Evolutionary conservation across 2,888 invertebrate genomes (phyloP).

Genomic region (Tigriopus californicus): DNA sequence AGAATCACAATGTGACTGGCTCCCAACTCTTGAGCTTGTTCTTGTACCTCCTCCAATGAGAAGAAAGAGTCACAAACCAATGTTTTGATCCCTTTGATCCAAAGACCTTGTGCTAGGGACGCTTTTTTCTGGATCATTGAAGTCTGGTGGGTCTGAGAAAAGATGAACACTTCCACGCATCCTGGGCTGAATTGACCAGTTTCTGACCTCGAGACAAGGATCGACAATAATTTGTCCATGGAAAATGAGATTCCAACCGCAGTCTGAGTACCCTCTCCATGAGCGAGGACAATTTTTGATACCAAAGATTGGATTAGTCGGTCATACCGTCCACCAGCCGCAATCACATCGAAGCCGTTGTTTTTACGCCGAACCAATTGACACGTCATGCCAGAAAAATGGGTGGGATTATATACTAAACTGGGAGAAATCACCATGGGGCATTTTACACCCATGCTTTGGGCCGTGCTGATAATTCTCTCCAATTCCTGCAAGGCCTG

Average conservation of each 20-base stretch:
- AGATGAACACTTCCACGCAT: neutral
- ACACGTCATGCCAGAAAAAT: slow-evolving; percentile 46
- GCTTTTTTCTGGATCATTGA: neutral
- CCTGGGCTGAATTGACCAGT: slow-evolving; percentile 13
- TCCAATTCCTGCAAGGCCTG: slow-evolving; percentile 56
- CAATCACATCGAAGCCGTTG: slow-evolving; percentile 47
- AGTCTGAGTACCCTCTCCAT: slow-evolving; percentile 20
- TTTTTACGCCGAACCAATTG: slow-evolving; percentile 39
- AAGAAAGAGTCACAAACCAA: neutral
- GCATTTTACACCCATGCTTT: slow-evolving; percentile 50
- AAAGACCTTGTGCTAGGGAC: neutral
- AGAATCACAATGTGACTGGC: slow-evolving; percentile 2
- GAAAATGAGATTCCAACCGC: slow-evolving; percentile 29
- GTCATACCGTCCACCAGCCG: slow-evolving; percentile 78
- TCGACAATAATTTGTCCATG: slow-evolving; percentile 27
- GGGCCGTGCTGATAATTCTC: slow-evolving; percentile 45
- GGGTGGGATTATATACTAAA: slow-evolving; percentile 39
- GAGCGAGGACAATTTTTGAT: slow-evolving; percentile 6
- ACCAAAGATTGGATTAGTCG: slow-evolving; percentile 37
- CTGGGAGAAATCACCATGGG: slow-evolving; percentile 40
- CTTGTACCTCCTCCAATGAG: neutral
- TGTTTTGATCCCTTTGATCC: neutral
- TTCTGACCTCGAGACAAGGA: slow-evolving; percentile 20
- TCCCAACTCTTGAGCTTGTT: neutral
- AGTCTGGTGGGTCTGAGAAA: neutral